Evolutionary conservation across 2,113 vertebrate genomes (phyloP).

Genomic region (Oncorhynchus masou): DNA sequence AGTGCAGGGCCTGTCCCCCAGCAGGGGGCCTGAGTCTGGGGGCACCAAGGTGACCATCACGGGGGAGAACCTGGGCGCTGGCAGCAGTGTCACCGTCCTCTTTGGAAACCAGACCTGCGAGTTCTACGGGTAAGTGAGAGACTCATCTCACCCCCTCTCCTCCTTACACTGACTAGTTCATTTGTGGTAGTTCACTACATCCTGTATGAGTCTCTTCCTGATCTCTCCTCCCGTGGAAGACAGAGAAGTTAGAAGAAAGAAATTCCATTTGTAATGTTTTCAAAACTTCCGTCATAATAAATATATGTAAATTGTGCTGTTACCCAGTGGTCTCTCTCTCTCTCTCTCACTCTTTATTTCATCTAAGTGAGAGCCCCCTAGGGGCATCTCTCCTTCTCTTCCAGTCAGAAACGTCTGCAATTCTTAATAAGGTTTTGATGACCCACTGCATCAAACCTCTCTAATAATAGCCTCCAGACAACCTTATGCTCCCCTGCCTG

Average conservation of each 20-base stretch:
- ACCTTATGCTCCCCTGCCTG: constrained; percentile 18
- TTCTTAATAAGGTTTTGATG: constrained; percentile 68
- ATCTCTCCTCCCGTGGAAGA: not conserved
- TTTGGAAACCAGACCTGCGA: constrained; percentile 97
- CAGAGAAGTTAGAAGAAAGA: not conserved
- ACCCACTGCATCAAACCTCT: constrained; percentile 57
- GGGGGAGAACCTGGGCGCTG: constrained; percentile 88
- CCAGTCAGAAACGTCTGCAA: constrained; percentile 56
- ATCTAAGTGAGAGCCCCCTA: constrained; percentile 8
- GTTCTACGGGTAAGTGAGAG: constrained; percentile 85
- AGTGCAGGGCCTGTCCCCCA: constrained; percentile 83
- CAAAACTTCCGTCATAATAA: not conserved
- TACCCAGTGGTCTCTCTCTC: not conserved
- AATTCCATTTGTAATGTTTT: not conserved
- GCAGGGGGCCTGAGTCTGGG: constrained; percentile 90
- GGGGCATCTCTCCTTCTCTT: constrained; percentile 22
- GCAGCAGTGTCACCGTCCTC: constrained; percentile 86
- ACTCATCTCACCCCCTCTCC: not conserved
- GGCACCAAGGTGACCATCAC: constrained; percentile 95
- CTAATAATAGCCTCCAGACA: constrained; percentile 58
- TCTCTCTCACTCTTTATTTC: not conserved
- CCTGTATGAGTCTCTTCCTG: constrained; percentile 15
- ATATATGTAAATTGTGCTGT: not conserved
- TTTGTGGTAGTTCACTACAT: not conserved
- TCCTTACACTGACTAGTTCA: too few relatives aligned